Evolutionary conservation across 2,113 vertebrate genomes (phyloP).

Genomic region (Megaptera novaeangliae): DNA sequence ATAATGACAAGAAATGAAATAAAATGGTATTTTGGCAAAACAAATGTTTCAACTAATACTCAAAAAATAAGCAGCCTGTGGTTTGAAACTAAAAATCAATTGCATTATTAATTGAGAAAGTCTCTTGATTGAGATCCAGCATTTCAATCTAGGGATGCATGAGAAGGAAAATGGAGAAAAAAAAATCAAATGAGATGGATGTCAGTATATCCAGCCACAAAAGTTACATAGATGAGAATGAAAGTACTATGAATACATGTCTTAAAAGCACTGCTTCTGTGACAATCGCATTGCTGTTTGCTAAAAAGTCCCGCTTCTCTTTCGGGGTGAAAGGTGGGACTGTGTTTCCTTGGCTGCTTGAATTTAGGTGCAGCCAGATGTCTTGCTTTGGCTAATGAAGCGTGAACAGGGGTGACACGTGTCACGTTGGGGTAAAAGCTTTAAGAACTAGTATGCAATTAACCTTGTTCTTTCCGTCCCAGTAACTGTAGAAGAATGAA

Average conservation of each 20-base stretch:
- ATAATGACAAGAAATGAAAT: not conserved
- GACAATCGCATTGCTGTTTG: not conserved
- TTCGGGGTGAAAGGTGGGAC: not conserved
- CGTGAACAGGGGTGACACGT: not conserved
- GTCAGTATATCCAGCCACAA: not conserved
- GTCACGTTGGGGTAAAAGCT: not conserved
- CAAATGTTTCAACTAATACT: not conserved
- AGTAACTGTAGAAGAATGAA: not conserved
- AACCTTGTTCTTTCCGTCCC: not conserved
- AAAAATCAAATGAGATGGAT: not conserved
- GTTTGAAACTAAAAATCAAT: not conserved
- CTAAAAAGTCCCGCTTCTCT: not conserved
- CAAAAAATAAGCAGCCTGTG: not conserved
- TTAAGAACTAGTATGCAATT: not conserved
- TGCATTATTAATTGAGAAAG: not conserved
- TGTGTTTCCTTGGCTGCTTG: not conserved
- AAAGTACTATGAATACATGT: rapidly evolving
- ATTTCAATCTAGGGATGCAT: not conserved
- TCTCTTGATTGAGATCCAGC: not conserved
- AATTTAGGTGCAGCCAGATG: not conserved
- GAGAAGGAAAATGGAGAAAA: not conserved
- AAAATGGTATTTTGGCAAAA: not conserved
- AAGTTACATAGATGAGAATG: not conserved
- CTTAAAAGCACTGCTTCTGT: not conserved
- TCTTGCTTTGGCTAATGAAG: not conserved